Conservation (phyloP, 1,140 invertebrate species). For the Meloidogyne exigua region DNA sequence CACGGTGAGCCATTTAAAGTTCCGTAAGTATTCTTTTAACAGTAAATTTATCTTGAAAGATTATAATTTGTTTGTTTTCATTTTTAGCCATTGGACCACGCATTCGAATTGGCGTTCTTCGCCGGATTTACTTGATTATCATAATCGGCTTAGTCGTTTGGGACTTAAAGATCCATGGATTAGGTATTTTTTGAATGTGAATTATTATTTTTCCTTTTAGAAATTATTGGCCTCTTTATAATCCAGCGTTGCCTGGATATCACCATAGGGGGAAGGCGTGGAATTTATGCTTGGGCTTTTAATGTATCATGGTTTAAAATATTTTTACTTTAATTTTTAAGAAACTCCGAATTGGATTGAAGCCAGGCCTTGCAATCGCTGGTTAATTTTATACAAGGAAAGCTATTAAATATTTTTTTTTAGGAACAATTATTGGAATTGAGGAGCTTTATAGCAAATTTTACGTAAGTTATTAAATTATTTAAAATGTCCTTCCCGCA, state of each 20-base stretch:
- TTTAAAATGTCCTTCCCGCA: too few species aligned
- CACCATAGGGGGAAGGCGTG: background rate
- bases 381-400: background rate
- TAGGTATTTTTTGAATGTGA: constrained; percentile 24
- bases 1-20: constrained; percentile 41
- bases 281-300: background rate
- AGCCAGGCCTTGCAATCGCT: background rate
- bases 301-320: constrained; percentile 13
- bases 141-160: constrained; percentile 33
- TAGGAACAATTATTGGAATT: background rate
- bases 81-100: constrained; percentile 21
- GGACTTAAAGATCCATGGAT: constrained; percentile 49
- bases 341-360: background rate
- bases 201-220: background rate
- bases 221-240: background rate
- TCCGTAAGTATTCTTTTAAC: constrained; percentile 21
- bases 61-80: background rate
- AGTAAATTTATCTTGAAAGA: background rate
- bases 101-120: constrained; percentile 35
- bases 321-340: background rate
- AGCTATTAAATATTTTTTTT: background rate
- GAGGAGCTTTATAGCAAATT: background rate
- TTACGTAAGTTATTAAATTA: background rate
- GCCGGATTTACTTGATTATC: constrained; percentile 30
- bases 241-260: background rate